Percentiles rank a stretch among this genome's conserved stretches.
Evolutionary conservation across 2,113 vertebrate species (phyloP).

Genomic region (Dinomys branickii): DNA sequence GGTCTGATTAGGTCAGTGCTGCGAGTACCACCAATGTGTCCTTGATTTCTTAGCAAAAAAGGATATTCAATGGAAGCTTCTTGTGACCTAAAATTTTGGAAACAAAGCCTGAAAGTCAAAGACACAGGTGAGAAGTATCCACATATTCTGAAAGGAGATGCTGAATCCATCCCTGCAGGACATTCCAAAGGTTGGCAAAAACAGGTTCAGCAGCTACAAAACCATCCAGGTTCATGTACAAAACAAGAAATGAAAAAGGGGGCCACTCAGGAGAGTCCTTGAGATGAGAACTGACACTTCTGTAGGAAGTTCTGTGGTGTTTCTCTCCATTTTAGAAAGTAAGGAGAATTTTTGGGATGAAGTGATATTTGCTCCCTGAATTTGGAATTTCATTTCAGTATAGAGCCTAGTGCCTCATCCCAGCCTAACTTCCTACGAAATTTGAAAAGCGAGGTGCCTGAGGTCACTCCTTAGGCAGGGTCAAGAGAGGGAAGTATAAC

Average conservation of each 20-base stretch:
- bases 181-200: background rate
- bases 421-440: background rate
- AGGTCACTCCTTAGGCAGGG: background rate
- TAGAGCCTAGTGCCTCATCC: background rate
- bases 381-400: background rate
- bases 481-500: background rate
- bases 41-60: background rate
- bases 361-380: background rate
- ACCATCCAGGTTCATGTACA: background rate
- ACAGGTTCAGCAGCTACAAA: background rate
- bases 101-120: background rate
- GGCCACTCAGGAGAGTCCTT: rapidly evolving
- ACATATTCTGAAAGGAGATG: background rate
- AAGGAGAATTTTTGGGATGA: background rate
- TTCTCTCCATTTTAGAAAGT: background rate
- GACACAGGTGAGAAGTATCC: background rate
- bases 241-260: background rate
- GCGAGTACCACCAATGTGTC: background rate
- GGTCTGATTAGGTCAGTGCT: background rate
- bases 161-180: background rate
- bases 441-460: background rate
- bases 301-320: background rate
- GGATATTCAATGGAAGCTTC: background rate
- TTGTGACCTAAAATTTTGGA: background rate
- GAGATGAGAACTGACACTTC: background rate